Evolutionary conservation across 2,888 invertebrate species (phyloP).

Genomic region (Heliconius ismenius): DNA sequence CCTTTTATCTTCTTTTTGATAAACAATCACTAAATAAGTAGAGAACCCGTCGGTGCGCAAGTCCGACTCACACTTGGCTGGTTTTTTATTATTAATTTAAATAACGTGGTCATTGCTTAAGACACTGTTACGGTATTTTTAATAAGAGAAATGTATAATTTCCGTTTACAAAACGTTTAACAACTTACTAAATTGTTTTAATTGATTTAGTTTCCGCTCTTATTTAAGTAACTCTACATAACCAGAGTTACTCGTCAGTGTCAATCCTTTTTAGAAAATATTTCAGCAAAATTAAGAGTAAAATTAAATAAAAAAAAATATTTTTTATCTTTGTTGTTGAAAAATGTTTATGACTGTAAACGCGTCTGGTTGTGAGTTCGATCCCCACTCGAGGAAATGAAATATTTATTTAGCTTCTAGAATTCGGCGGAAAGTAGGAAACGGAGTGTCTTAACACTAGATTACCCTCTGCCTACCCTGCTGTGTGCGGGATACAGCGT

Average conservation of each 20-base stretch:
- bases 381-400: too few species aligned
- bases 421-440: too few species aligned
- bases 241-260: background rate
- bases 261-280: background rate
- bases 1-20: background rate
- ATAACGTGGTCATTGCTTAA: background rate
- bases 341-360: too few species aligned
- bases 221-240: background rate
- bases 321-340: too few species aligned
- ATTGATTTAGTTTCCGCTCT: slow-evolving; percentile 11
- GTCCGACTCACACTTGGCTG: background rate
- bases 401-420: too few species aligned
- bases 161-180: slow-evolving; percentile 23
- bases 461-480: too few species aligned
- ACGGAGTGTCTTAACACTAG: too few species aligned
- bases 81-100: background rate
- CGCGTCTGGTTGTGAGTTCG: too few species aligned
- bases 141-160: slow-evolving; percentile 17
- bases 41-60: background rate
- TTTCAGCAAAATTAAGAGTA: background rate
- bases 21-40: background rate
- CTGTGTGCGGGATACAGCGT: too few species aligned
- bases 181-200: slow-evolving; percentile 13
- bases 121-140: background rate
- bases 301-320: too few species aligned